Evolutionary conservation across 2,888 invertebrate genomes (phyloP).

Genomic region (Xylota sylvarum): DNA sequence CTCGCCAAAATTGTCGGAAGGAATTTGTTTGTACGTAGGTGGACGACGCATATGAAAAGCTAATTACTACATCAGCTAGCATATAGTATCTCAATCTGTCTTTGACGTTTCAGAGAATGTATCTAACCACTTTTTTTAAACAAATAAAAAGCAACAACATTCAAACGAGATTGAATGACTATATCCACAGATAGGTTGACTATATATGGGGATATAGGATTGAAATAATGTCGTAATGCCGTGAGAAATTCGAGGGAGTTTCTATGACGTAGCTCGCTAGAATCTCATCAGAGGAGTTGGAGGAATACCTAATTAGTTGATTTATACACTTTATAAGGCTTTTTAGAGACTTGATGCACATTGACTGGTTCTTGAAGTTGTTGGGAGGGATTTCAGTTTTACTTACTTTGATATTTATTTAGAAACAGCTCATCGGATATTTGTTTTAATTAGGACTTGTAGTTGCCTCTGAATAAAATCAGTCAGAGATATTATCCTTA

Average conservation of each 20-base stretch:
- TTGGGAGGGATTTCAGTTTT: background rate
- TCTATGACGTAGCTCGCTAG: conserved; percentile 17
- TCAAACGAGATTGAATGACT: conserved; percentile 37
- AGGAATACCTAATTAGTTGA: background rate
- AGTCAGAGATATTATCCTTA: too few species aligned
- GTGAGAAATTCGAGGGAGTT: conserved; percentile 13
- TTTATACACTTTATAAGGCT: background rate
- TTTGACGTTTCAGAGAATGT: conserved; percentile 17
- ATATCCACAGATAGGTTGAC: conserved; percentile 14
- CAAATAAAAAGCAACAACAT: conserved; percentile 11
- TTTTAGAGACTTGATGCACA: background rate
- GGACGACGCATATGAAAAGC: conserved; percentile 36
- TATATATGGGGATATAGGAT: conserved; percentile 43
- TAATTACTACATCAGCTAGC: conserved; percentile 41
- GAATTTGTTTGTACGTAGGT: conserved; percentile 47
- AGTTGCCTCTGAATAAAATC: too few species aligned
- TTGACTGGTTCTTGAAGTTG: background rate
- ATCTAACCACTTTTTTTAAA: conserved; percentile 13
- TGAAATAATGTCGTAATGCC: conserved; percentile 17
- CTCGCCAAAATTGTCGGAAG: conserved; percentile 54
- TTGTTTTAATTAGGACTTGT: too few species aligned
- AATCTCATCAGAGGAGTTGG: background rate
- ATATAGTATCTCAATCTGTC: conserved; percentile 14
- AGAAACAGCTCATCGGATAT: too few species aligned
- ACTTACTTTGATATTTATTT: too few species aligned